Conservation (phyloP, 2,888 invertebrate genomes). For the Tineola bisselliella region DNA sequence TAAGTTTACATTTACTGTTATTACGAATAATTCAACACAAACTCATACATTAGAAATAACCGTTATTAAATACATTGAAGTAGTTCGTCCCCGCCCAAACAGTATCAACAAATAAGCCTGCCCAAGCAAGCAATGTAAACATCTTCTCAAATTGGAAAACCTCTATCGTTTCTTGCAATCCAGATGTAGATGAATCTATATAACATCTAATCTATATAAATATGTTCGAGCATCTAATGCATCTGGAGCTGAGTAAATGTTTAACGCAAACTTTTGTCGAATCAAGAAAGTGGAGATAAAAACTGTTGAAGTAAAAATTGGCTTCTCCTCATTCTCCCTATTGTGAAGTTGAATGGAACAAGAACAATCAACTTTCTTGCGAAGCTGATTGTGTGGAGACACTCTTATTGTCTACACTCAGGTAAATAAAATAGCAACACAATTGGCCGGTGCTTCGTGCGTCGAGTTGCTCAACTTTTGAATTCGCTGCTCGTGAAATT, state of each 20-base stretch:
- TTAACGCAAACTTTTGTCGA: slow-evolving; percentile 56
- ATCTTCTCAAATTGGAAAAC: not conserved
- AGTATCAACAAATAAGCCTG: not conserved
- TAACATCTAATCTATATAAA: slow-evolving; percentile 14
- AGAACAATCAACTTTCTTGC: slow-evolving; percentile 60
- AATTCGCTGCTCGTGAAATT: slow-evolving; percentile 26
- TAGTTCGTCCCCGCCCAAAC: not conserved
- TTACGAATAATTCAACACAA: too few species aligned
- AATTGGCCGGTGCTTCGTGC: slow-evolving; percentile 45
- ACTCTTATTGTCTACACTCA: slow-evolving; percentile 57
- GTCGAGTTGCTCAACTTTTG: slow-evolving; percentile 50
- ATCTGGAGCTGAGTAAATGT: slow-evolving; percentile 41
- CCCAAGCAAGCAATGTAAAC: not conserved
- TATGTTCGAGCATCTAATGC: slow-evolving; percentile 42
- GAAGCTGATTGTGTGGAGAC: slow-evolving; percentile 57
- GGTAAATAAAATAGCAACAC: slow-evolving; percentile 57
- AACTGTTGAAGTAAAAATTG: slow-evolving; percentile 55
- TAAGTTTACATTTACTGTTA: not conserved
- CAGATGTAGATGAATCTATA: not conserved
- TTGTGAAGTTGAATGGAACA: slow-evolving; percentile 61
- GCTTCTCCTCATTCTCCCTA: slow-evolving; percentile 61
- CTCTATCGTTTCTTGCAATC: not conserved
- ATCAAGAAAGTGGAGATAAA: slow-evolving; percentile 52
- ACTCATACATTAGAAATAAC: slow-evolving; percentile 15
- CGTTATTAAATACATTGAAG: not conserved